Evolutionary conservation across 2,888 invertebrate species (phyloP), one percentile per base, ranked within the genome.

Genomic region (Heliconius hortense): DNA sequence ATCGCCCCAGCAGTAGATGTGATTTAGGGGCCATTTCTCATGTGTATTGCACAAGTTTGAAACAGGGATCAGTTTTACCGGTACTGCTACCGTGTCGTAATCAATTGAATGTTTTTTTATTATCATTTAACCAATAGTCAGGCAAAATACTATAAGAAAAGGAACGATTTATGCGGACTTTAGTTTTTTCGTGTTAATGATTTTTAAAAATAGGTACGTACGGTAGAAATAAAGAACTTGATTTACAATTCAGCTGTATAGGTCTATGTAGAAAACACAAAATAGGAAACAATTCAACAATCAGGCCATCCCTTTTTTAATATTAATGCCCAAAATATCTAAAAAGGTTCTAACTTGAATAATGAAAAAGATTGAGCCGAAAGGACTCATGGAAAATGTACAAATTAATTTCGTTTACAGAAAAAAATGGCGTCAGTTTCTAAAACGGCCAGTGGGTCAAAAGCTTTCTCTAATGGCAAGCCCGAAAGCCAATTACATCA

Each of bases 401-500:
- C 85, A 87, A 87, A 83, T 84, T 82, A 86, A 87, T 88, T 89
- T 87, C 86, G 85, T 86, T 88, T 82, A 84, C 80, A 79, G 63
- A 73, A 73, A 71, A 73, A 90, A 90, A 87, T 82, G 82, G 83
- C 82, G 85, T 83, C 85, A 86, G 85, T 88, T 88, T 87, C 88
- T 85, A 86, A 82, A 88, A 83, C 83, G 83, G 85, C 82, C 84
- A 82, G 82, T 81, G 82, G 84, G 83, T 85, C 83, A 82, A 82
- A 85, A 85, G 86, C 87, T 84, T 86, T 84, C 84, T 84, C 84
- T 91, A 92, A 92, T 91, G 88, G 89, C 86, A 80, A 84, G 84
- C 88, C 90, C 89, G 87, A 92, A 89, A 87, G 89, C 89, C 90
- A 93, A 92, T 92, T 92, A 92, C 87, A 89, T 88, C 92, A 92